Conservation (phyloP, 2,888 invertebrate species). For the Ectemnius cavifrons region DNA sequence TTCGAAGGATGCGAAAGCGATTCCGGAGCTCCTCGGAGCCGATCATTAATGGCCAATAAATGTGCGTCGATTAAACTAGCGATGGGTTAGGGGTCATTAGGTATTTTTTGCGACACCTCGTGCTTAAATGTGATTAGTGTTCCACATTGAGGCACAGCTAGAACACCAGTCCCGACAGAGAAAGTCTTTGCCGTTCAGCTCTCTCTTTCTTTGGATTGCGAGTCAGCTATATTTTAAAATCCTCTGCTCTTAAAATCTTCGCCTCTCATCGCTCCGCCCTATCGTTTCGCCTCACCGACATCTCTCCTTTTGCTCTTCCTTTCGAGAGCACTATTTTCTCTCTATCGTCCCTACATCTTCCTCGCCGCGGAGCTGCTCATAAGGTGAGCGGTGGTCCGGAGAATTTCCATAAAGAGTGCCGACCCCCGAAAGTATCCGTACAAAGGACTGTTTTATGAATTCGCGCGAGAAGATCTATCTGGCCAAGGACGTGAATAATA, state of each 20-base stretch:
- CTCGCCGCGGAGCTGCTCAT: slow-evolving; percentile 48
- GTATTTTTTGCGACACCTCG: slow-evolving; percentile 14
- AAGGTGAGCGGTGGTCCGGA: slow-evolving; percentile 65
- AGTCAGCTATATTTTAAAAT: slow-evolving; percentile 39
- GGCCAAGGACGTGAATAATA: slow-evolving; percentile 74
- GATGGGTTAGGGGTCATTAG: slow-evolving; percentile 31
- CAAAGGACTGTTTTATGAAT: slow-evolving; percentile 76
- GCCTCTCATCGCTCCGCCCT: slow-evolving; percentile 10
- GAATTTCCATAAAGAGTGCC: slow-evolving; percentile 75
- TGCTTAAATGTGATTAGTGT: slow-evolving; percentile 33
- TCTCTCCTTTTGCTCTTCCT: neutral
- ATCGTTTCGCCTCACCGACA: neutral
- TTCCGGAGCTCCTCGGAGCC: slow-evolving; percentile 23
- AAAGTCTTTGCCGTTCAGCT: too few relatives aligned
- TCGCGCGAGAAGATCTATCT: slow-evolving; percentile 74
- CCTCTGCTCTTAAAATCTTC: slow-evolving; percentile 26
- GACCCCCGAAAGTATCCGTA: slow-evolving; percentile 69
- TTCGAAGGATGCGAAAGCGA: slow-evolving; percentile 35
- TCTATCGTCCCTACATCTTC: slow-evolving; percentile 8
- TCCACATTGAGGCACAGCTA: slow-evolving; percentile 5
- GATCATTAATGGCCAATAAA: slow-evolving; percentile 43
- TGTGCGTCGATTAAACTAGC: slow-evolving; percentile 35
- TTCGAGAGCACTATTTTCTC: neutral
- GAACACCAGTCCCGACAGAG: slow-evolving; percentile 10
- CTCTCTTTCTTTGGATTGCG: slow-evolving; percentile 21